These are phyloP conservation scores for Peucedramus taeniatus DNA, from an alignment of 2,113 vertebrate species.

Conservation along the genomic window DNA sequence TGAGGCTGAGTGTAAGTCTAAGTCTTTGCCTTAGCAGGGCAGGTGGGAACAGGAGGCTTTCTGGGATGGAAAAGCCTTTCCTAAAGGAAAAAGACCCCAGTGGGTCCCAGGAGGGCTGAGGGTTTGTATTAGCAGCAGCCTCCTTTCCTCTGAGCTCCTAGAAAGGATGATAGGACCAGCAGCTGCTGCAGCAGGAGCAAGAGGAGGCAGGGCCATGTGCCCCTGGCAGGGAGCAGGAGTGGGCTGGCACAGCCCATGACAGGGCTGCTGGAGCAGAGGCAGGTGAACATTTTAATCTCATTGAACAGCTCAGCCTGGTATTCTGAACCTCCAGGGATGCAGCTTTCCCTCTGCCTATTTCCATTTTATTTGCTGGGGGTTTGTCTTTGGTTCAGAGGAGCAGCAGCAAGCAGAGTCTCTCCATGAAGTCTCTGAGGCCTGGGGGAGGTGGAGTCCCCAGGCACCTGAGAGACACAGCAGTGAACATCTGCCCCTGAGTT, in stretches of 20 bases:
- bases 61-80: background rate
- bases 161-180: rapidly evolving
- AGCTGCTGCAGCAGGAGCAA: background rate
- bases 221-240: background rate
- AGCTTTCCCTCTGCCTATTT: background rate
- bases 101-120: background rate
- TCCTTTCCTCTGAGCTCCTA: background rate
- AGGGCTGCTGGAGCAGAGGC: background rate
- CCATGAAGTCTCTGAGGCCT: background rate
- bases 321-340: background rate
- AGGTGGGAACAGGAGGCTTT: background rate
- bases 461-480: background rate
- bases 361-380: background rate
- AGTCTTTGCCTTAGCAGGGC: background rate
- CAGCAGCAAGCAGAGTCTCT: background rate
- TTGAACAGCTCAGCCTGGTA: background rate
- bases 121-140: background rate
- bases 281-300: background rate
- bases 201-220: background rate
- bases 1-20: too few species aligned
- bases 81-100: background rate
- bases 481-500: background rate
- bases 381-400: background rate
- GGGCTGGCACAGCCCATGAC: background rate
- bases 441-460: background rate